Evolutionary conservation across 2,797 vertebrate species (phyloP).

Genomic region (Molossus molossus): DNA sequence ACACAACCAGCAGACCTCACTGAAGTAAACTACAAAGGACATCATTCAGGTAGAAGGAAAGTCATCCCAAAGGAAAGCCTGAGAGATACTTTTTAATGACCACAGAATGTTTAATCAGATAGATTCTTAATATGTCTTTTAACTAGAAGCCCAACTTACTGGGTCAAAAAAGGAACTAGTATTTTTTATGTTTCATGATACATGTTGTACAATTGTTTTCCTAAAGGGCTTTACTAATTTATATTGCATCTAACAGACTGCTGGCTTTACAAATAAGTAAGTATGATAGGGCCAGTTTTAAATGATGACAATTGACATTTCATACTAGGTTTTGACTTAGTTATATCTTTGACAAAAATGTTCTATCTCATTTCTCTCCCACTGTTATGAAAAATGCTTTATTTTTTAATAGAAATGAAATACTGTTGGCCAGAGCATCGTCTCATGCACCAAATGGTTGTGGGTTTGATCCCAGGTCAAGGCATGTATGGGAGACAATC

Average conservation of each 20-base stretch:
- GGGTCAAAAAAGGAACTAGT: constrained; percentile 40
- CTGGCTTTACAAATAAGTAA: constrained; percentile 39
- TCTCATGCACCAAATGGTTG: neutral
- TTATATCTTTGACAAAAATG: constrained; percentile 61
- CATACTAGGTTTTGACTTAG: constrained; percentile 57
- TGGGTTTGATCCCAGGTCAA: neutral
- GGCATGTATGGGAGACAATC: neutral
- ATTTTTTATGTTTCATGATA: constrained; percentile 67
- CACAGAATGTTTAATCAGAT: constrained; percentile 46
- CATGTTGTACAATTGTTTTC: constrained; percentile 51
- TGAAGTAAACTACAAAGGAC: constrained; percentile 18
- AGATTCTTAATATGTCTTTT: constrained; percentile 1
- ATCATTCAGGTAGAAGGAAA: constrained; percentile 55
- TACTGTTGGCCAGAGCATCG: neutral
- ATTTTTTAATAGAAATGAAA: constrained; percentile 55
- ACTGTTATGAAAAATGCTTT: constrained; percentile 36
- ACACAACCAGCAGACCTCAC: neutral
- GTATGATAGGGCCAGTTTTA: constrained; percentile 51
- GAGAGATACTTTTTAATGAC: constrained; percentile 35
- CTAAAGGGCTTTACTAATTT: constrained; percentile 54
- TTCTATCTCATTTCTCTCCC: constrained; percentile 30
- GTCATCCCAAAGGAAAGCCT: constrained; percentile 47
- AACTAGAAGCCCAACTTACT: constrained; percentile 29
- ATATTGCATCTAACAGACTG: constrained; percentile 40
- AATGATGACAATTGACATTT: constrained; percentile 64